A percentile compares a stretch with the other conserved stretches of the same genome.
phyloP scores from a whole-genome alignment of 2,888 invertebrate genomes.

The Netelia melanura region DNA sequence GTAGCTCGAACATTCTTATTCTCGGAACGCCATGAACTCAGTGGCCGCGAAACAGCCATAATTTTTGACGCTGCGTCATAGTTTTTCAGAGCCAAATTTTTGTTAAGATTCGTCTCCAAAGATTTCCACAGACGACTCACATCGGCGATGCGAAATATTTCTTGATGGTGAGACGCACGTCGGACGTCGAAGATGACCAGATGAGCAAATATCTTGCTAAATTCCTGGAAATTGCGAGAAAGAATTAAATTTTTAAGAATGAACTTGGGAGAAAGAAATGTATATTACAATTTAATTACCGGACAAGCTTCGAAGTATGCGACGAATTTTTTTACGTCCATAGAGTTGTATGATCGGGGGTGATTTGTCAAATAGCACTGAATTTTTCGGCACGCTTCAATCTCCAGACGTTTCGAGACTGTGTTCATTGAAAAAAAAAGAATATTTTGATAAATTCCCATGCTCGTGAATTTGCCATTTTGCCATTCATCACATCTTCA shows the following conservation, averaged over 20 bases:
- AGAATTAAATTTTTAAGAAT: constrained; percentile 34
- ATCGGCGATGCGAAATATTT: constrained; percentile 49
- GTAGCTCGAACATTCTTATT: constrained; percentile 44
- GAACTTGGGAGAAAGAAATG: neutral
- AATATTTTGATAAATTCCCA: no score
- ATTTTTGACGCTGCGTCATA: constrained; percentile 53
- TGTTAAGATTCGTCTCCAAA: constrained; percentile 59
- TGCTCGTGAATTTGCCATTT: no score
- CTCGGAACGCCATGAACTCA: constrained; percentile 59
- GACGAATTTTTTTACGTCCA: constrained; percentile 72
- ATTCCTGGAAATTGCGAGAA: constrained; percentile 72
- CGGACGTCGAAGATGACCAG: constrained; percentile 78
- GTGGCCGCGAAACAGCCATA: constrained; percentile 49
- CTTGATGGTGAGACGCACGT: constrained; percentile 48
- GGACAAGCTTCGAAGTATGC: constrained; percentile 74
- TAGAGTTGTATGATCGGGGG: constrained; percentile 72
- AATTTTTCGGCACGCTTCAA: constrained; percentile 76
- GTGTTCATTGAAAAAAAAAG: neutral
- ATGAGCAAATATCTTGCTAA: constrained; percentile 75
- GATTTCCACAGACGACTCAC: constrained; percentile 76
- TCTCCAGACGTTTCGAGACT: constrained; percentile 70
- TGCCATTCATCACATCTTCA: neutral
- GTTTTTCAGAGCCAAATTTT: constrained; percentile 55
- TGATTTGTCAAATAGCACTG: constrained; percentile 72
- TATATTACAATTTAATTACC: constrained; percentile 67